These are phyloP conservation scores for Orbicella faveolata DNA, from an alignment of 64 coral and sea anemone genomes.

Conservation along the genomic window DNA sequence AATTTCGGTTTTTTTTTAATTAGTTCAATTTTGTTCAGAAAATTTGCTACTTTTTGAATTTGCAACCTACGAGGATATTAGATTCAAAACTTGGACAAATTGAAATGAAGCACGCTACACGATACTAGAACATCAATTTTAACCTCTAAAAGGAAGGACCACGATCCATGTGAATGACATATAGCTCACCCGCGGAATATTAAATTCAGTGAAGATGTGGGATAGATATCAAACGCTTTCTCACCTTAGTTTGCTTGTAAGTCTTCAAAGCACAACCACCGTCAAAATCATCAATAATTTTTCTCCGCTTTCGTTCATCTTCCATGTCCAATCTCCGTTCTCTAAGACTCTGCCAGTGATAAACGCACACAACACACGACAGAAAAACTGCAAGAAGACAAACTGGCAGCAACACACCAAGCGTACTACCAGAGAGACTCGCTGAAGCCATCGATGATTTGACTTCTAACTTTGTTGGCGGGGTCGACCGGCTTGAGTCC, in stretches of 20 bases:
- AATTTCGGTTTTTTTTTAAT: too few relatives aligned
- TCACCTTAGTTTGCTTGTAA: conserved; percentile 27
- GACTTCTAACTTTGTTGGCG: background rate
- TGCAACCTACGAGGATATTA: too few relatives aligned
- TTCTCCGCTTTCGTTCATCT: conserved; percentile 25
- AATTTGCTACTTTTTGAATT: too few relatives aligned
- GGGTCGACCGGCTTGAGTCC: background rate
- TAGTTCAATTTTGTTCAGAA: too few relatives aligned
- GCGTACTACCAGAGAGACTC: background rate
- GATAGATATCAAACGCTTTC: background rate
- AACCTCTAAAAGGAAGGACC: too few relatives aligned
- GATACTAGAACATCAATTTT: too few relatives aligned
- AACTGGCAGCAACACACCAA: conserved; percentile 31
- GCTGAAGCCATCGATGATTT: background rate
- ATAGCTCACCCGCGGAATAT: too few relatives aligned
- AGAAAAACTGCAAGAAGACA: conserved; percentile 31
- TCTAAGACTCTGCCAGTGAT: conserved; percentile 26
- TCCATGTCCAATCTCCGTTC: conserved; percentile 32
- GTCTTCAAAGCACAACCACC: background rate
- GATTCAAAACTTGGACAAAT: too few relatives aligned
- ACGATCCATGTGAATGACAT: too few relatives aligned
- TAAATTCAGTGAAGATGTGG: background rate
- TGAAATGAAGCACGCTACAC: too few relatives aligned
- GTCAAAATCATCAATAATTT: background rate
- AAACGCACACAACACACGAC: conserved; percentile 19